Conservation (phyloP, 2,113 vertebrate species). For the Apodemus speciosus region DNA sequence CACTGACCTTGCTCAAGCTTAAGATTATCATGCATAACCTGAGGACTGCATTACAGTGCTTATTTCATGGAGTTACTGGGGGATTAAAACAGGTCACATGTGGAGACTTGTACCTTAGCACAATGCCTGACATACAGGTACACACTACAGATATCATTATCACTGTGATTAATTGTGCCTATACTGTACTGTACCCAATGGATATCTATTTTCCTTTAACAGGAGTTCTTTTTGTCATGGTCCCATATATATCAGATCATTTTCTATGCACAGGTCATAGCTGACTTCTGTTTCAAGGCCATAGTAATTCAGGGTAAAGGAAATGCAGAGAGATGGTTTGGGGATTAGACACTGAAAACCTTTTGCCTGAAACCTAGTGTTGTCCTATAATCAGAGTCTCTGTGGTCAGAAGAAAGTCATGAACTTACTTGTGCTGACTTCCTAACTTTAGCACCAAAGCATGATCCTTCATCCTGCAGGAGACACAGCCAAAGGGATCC, state of each 20-base stretch:
- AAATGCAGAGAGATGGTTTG: not conserved
- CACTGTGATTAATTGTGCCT: not conserved
- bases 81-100: not conserved
- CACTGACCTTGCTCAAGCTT: not conserved
- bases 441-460: not conserved
- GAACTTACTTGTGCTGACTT: not conserved
- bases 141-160: not conserved
- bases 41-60: not conserved
- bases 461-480: not conserved
- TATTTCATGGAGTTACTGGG: not conserved
- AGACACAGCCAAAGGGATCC: not conserved
- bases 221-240: not conserved
- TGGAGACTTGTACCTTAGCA: not conserved
- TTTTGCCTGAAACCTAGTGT: not conserved
- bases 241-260: not conserved
- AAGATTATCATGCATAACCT: constrained; percentile 13
- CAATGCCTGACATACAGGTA: not conserved
- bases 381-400: not conserved
- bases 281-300: constrained; percentile 39
- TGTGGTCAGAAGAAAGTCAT: not conserved
- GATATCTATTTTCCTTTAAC: not conserved
- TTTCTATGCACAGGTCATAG: not conserved
- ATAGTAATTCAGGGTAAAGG: constrained; percentile 10
- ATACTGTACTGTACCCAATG: not conserved
- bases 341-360: not conserved